These are phyloP conservation scores for Drosophila formosana DNA, from an alignment of 2,888 invertebrate genomes.

Conservation along the genomic window DNA sequence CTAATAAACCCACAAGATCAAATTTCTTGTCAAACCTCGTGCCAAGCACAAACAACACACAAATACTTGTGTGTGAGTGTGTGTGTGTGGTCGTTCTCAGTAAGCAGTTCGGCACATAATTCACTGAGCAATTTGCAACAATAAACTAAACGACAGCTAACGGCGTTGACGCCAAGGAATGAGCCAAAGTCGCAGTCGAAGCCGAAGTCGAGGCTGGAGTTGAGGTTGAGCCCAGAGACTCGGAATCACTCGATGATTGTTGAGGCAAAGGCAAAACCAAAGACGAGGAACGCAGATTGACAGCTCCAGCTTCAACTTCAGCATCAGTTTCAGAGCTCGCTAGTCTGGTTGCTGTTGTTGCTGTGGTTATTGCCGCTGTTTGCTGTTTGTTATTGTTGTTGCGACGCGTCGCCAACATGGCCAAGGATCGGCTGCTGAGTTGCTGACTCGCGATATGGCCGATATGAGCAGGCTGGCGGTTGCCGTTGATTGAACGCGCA, in stretches of 20 bases:
- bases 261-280: slow-evolving; percentile 37
- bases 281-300: slow-evolving; percentile 70
- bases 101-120: slow-evolving; percentile 78
- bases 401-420: slow-evolving; percentile 55
- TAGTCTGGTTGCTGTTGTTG: slow-evolving; percentile 35
- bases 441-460: slow-evolving; percentile 57
- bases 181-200: slow-evolving; percentile 52
- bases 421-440: slow-evolving; percentile 51
- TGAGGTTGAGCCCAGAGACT: slow-evolving; percentile 24
- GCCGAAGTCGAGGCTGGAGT: slow-evolving; percentile 29
- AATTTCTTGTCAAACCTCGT: slow-evolving; percentile 67
- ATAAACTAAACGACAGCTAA: slow-evolving; percentile 79
- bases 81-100: slow-evolving; percentile 69
- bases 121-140: slow-evolving; percentile 77
- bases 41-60: slow-evolving; percentile 20
- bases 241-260: slow-evolving; percentile 24
- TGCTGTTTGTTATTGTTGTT: slow-evolving; percentile 45
- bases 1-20: slow-evolving; percentile 69
- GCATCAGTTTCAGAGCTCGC: slow-evolving; percentile 38
- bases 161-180: slow-evolving; percentile 77
- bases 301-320: slow-evolving; percentile 51
- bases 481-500: slow-evolving; percentile 69
- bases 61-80: slow-evolving; percentile 30
- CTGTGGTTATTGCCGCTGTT: slow-evolving; percentile 2
- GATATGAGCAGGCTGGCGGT: slow-evolving; percentile 58